Evolutionary conservation across 2,888 invertebrate genomes (phyloP), one percentile per base, ranked within the genome.

Genomic region (Machimus atricapillus): DNA sequence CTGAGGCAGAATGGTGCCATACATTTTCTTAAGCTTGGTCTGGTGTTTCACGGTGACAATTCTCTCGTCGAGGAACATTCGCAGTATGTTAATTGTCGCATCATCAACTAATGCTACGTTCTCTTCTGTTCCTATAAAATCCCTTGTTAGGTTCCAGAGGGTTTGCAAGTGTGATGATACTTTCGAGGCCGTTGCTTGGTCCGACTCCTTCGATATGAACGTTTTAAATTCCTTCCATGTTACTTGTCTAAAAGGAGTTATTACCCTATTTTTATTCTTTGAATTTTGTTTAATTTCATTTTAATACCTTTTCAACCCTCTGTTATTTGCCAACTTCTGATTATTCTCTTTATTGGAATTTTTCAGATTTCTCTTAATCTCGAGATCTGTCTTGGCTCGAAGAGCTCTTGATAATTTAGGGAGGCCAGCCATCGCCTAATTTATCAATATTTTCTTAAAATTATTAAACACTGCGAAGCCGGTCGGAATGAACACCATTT

Each of bases 401-500:
- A 96, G 91, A 23, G 95, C 94, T 89, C 95, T 93, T 12, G 95
- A 95, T 82, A 96, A 93, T 83, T 95, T 94, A 88, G 96, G 96
- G 87, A 91, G 90, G 2, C 66, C 66, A 34, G 91, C 90, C 89
- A 90, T 90, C 90, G 91, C 90, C 1, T n/a, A 58, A 58, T 23
- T 23, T 9, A 23, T 23, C 23, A 58, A 8, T 23, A 8, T 12
- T 58, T 12, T 19, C 9, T 27, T 14, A 66, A 19, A 66, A 9
- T 12, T 8, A 23, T 12, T 2, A 23, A 66, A 2, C 66, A 12
- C 27, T 23, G 66, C n/a, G n/a, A 2, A 66, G 12, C 27, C 27
- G 27, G 8, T 27, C 8, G 27, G 9, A 27, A 23, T 27, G 0
- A 66, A 66, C 12, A 58, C 58, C 27, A 19, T 19, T 66, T 66